Base-by-base conservation (phyloP, 37 sponge, comb jelly and placozoan genomes). In the Theonella swinhoei region DNA sequence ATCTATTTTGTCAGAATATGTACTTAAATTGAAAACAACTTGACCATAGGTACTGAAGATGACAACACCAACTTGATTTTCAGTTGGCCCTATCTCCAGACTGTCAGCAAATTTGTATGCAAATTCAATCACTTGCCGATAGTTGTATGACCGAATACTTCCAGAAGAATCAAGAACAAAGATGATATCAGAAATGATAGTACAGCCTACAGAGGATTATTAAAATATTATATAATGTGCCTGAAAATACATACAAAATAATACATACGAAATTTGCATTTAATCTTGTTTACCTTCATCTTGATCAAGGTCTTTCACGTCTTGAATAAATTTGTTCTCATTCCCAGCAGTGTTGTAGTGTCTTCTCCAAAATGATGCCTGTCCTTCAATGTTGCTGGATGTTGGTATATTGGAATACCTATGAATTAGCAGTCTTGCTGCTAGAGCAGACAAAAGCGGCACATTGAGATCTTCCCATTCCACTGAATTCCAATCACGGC, bases 151-250 rank as follows among this genome's bases (percentile, higher is more conserved):
- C 8, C 87, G 74, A 37, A 86, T 74, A 66, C 87, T 86, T 8
- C 87, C 80, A 22, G 87, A 86, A 3, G 73, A 62, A 33, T 85
- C 86, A 0, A 85, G 39, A 20, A 85, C 63, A 23, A 85, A 85
- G 0, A 38, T 60, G 0, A 84, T 25, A 36, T 84, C 85, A 5
- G 76, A 61, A 1, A 17, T 47, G 7, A 47, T 47, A 7, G 11
- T 47, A 14, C 54, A 47, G n/a, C n/a, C n/a, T n/a, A n/a, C n/a
- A n/a, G n/a, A n/a, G n/a, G n/a, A n/a, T n/a, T n/a, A n/a, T n/a
- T n/a, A n/a, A n/a, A n/a, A n/a, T n/a, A n/a, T n/a, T n/a, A n/a
- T n/a, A n/a, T n/a, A n/a, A n/a, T n/a, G n/a, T n/a, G n/a, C n/a
- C n/a, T n/a, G n/a, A n/a, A n/a, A n/a, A n/a, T n/a, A n/a, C n/a